Percentiles rank a stretch among this genome's conserved stretches.
Conservation (phyloP, 2,113 vertebrate genomes). For the Anthoscopus minutus region DNA sequence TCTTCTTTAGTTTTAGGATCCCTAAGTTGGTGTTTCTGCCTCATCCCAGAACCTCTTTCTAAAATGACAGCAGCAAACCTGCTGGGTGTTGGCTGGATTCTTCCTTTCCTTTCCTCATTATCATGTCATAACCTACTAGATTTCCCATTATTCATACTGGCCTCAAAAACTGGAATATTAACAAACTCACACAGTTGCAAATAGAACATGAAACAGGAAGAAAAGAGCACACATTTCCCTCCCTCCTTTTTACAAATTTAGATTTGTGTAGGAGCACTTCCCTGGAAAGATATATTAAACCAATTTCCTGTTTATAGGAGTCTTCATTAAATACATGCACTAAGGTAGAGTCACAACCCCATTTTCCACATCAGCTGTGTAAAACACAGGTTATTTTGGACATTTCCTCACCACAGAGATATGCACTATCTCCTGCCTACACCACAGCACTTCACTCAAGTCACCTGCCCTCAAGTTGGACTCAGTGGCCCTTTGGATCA, state of each 20-base stretch:
- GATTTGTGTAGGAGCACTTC: background rate
- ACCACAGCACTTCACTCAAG: too few relatives aligned
- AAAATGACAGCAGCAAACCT: background rate
- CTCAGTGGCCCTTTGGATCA: background rate
- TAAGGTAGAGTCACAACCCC: background rate
- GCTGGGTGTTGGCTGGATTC: background rate
- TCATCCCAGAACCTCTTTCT: background rate
- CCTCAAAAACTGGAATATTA: background rate
- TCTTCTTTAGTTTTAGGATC: background rate
- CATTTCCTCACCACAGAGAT: background rate
- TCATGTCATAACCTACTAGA: background rate
- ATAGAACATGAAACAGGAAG: background rate
- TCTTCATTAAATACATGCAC: background rate
- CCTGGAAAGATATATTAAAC: background rate
- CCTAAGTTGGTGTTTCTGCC: background rate
- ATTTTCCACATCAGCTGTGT: background rate
- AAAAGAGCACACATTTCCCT: background rate
- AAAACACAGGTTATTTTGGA: background rate
- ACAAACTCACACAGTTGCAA: background rate
- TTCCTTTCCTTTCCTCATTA: background rate
- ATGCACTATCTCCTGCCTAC: background rate
- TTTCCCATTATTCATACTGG: background rate
- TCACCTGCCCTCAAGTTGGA: background rate
- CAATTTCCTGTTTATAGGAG: background rate
- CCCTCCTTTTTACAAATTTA: background rate